These are phyloP conservation scores for Meloe dianella DNA, from an alignment of 2,888 invertebrate genomes.

Conservation along the genomic window DNA sequence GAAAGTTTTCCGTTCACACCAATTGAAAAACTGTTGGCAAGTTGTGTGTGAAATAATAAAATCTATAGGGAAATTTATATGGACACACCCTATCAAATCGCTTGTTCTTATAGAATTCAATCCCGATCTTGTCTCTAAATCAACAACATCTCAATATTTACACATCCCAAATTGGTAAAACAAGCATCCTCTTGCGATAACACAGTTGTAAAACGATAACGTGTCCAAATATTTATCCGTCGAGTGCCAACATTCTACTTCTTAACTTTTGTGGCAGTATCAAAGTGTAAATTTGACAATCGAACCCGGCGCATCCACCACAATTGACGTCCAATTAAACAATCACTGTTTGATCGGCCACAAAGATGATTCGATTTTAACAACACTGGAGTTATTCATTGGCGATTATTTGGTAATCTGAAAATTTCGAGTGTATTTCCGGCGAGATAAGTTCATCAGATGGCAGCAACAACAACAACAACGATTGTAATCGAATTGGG, in stretches of 20 bases:
- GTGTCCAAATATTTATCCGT: too few relatives aligned
- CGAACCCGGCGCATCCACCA: constrained; percentile 14
- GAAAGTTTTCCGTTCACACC: constrained; percentile 44
- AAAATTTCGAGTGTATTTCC: not conserved
- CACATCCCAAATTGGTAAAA: not conserved
- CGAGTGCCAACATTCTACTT: too few relatives aligned
- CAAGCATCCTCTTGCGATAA: too few relatives aligned
- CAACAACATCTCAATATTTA: not conserved
- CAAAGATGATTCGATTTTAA: too few relatives aligned
- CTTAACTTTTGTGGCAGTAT: too few relatives aligned
- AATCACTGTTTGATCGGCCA: constrained; percentile 36
- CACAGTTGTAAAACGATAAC: too few relatives aligned
- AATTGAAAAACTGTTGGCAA: constrained; percentile 44
- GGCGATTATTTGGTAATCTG: not conserved
- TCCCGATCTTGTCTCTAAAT: not conserved
- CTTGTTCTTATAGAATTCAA: too few relatives aligned
- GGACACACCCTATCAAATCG: not conserved
- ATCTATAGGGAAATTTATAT: constrained; percentile 30
- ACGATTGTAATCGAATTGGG: not conserved
- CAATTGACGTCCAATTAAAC: constrained; percentile 23
- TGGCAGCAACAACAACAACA: not conserved
- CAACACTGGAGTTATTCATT: too few relatives aligned
- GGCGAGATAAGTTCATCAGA: not conserved
- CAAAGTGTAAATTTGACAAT: not conserved
- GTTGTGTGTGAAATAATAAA: constrained; percentile 44